Conservation (phyloP, 2,113 vertebrate species). For the Aviceda subcristata region DNA sequence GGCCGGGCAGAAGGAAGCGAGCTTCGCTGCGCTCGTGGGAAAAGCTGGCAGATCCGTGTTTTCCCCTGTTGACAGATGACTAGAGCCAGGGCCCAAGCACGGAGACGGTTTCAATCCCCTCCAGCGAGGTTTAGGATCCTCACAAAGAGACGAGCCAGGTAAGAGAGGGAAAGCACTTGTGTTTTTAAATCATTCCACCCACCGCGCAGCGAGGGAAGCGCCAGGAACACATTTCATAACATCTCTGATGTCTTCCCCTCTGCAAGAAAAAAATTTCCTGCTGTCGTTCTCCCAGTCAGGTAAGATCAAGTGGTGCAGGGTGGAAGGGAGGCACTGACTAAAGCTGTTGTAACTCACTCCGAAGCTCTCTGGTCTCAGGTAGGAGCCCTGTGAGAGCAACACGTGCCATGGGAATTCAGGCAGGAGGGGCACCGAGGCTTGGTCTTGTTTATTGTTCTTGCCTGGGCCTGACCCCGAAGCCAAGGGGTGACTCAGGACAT, state of each 20-base stretch:
- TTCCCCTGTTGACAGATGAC: neutral
- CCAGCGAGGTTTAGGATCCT: neutral
- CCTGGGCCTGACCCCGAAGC: neutral
- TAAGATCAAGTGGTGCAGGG: neutral
- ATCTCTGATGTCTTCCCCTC: neutral
- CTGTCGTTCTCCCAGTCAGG: neutral
- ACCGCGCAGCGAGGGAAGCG: rapidly evolving
- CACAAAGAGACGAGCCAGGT: neutral
- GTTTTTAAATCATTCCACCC: neutral
- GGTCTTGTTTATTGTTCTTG: slow-evolving; percentile 33
- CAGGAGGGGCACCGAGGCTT: neutral
- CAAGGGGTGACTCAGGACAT: neutral
- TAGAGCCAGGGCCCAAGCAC: neutral
- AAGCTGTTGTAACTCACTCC: neutral
- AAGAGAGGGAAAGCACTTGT: neutral
- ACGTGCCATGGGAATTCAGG: neutral
- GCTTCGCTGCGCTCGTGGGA: rapidly evolving
- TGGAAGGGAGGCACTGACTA: neutral
- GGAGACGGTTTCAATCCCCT: neutral
- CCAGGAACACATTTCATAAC: neutral
- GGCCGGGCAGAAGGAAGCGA: neutral
- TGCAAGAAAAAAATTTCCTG: neutral
- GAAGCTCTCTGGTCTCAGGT: neutral
- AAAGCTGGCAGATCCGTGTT: neutral
- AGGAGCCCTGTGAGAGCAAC: neutral